Conservation (phyloP, 1,140 invertebrate species). For the Theocolax elegans region DNA sequence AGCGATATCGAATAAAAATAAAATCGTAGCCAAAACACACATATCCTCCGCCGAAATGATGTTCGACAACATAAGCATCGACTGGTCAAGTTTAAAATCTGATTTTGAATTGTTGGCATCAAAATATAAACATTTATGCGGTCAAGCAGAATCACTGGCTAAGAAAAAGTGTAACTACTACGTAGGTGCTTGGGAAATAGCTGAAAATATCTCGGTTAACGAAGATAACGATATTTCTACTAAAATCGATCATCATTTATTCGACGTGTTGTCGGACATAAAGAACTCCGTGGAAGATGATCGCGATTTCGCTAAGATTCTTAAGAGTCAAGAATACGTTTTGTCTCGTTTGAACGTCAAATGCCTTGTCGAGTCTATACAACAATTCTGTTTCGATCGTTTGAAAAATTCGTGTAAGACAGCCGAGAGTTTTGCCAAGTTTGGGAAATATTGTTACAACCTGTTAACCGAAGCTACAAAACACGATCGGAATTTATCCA, state of each 20-base stretch:
- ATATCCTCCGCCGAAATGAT: constrained; percentile 23
- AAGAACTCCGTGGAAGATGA: too few relatives aligned
- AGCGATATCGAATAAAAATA: constrained; percentile 62
- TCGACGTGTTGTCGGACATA: constrained; percentile 7
- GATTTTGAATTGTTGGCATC: constrained; percentile 41
- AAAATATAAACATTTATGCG: constrained; percentile 47
- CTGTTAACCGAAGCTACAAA: neutral
- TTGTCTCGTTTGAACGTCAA: too few relatives aligned
- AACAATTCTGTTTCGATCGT: constrained; percentile 13
- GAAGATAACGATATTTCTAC: neutral
- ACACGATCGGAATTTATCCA: neutral
- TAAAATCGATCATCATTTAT: constrained; percentile 24
- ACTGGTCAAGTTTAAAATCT: constrained; percentile 18
- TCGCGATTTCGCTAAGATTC: too few relatives aligned
- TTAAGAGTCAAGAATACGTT: too few relatives aligned
- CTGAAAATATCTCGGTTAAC: neutral
- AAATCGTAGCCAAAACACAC: constrained; percentile 59
- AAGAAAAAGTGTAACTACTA: constrained; percentile 13
- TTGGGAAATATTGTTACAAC: constrained; percentile 39
- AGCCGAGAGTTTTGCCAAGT: constrained; percentile 19
- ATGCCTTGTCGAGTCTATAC: too few relatives aligned
- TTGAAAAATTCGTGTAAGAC: constrained; percentile 6
- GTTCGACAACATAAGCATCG: neutral
- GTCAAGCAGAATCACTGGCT: constrained; percentile 34
- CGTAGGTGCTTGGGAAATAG: constrained; percentile 8